phyloP scores from a whole-genome alignment of 1,140 invertebrate species.

The Bacillus rossius region DNA sequence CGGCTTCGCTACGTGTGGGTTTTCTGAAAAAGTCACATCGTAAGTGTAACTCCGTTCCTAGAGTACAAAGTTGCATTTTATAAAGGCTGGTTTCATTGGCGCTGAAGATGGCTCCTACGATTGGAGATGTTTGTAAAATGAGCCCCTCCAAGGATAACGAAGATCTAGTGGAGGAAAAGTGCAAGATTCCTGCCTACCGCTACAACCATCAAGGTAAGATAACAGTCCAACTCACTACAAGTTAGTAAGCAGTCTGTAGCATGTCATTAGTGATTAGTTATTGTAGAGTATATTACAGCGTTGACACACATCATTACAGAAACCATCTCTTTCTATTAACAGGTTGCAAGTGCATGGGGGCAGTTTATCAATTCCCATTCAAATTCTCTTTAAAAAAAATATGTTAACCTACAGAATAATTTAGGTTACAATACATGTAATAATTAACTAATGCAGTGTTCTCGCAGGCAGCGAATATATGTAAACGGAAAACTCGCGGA shows the following conservation, averaged over 20 bases:
- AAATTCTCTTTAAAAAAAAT: too few species aligned
- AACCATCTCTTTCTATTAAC: too few species aligned
- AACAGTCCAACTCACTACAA: neutral
- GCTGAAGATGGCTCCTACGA: slow-evolving; percentile 1
- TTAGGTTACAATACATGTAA: too few species aligned
- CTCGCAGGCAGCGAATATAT: too few species aligned
- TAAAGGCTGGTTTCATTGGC: neutral
- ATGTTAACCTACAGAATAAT: too few species aligned
- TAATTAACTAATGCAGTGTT: too few species aligned
- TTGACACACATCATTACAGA: too few species aligned
- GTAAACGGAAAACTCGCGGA: too few species aligned
- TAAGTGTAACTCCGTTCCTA: neutral
- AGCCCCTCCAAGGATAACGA: neutral
- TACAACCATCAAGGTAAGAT: too few species aligned
- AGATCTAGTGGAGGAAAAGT: neutral
- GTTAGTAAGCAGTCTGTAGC: neutral
- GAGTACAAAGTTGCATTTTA: neutral
- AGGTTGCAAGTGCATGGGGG: too few species aligned
- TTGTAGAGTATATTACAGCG: neutral
- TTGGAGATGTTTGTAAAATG: neutral
- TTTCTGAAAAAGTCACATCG: neutral
- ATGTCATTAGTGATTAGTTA: neutral
- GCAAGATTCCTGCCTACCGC: neutral
- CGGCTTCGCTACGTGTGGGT: neutral
- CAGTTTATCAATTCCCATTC: too few species aligned